Conservation (phyloP, 2,797 vertebrate species). For the Oreochromis mossambicus region DNA sequence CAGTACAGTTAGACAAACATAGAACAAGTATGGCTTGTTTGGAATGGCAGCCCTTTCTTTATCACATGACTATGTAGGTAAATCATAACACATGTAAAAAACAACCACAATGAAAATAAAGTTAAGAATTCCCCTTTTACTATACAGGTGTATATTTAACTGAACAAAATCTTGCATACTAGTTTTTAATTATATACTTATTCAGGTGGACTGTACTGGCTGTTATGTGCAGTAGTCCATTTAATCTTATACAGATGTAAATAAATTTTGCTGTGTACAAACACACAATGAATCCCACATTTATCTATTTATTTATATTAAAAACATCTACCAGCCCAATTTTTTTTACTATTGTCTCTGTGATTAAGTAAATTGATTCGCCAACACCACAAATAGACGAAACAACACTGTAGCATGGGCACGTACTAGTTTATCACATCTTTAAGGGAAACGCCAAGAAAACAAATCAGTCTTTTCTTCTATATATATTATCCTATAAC, state of each 20-base stretch:
- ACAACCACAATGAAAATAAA: background rate
- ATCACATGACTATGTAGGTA: background rate
- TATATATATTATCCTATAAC: background rate
- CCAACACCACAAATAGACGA: background rate
- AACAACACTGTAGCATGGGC: background rate
- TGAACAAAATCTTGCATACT: background rate
- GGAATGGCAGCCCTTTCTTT: background rate
- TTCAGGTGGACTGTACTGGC: background rate
- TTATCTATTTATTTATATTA: background rate
- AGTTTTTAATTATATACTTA: background rate
- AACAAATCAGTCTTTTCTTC: background rate
- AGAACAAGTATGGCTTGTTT: background rate
- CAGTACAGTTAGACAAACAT: background rate
- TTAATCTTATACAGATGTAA: background rate
- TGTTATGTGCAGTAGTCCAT: background rate
- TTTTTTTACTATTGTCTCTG: background rate
- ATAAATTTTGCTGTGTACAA: background rate
- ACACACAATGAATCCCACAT: background rate
- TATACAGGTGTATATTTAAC: background rate
- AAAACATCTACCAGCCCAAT: background rate
- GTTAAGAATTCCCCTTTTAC: background rate
- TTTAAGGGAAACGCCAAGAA: no score
- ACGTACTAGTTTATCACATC: background rate
- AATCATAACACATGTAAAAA: background rate
- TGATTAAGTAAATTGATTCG: background rate